Evolutionary conservation across 2,113 vertebrate genomes (phyloP), one percentile per base, ranked within the genome.

Genomic region (Todiramphus saurophagus): DNA sequence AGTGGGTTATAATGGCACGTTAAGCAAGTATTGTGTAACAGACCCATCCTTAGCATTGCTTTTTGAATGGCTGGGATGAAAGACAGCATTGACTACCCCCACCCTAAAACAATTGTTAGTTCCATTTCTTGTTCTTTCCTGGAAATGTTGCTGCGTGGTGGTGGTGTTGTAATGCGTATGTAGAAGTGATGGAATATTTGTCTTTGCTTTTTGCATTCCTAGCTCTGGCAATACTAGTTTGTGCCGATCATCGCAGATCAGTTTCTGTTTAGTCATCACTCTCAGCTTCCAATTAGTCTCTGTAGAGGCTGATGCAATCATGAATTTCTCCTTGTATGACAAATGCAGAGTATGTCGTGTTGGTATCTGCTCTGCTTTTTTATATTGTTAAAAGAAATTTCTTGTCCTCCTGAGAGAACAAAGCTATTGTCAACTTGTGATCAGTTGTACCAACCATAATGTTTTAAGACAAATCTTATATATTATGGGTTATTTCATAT

Each of bases 221-320:
- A 37, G 56, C 31, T 92, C 70, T 73, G 86, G 86, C 56, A 87
- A 62, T 89, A 25, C 35, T 48, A 2, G 46, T 76, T 3, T 1
- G 5, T 93, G 77, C 89, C 89, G 79, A 16, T 39, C 0, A 1
- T 73, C 69, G 89, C 86, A 79, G 80, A 90, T 92, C 66, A 51
- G 66, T 83, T 93, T 92, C 83, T 95, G 87, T 93, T 87, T 89
- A 94, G 94, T 96, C 89, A 95, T 94, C 55, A 39, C 41, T 66
- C 80, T 89, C 1, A 43, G 62, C 81, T 95, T 96, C 95, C 91
- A 96, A 0, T 55, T 81, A 41, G 30, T 7, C 25, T 87, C 46
- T 73, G 33, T 89, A 58, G 66, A 87, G 83, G 56, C 86, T 96
- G 92, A 94, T 93, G 89, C 74, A 93, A 94, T 90, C 53, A 43